Evolutionary conservation across 2,797 vertebrate species (phyloP), one percentile per base, ranked within the genome.

Genomic region (Crypturellus tataupa): DNA sequence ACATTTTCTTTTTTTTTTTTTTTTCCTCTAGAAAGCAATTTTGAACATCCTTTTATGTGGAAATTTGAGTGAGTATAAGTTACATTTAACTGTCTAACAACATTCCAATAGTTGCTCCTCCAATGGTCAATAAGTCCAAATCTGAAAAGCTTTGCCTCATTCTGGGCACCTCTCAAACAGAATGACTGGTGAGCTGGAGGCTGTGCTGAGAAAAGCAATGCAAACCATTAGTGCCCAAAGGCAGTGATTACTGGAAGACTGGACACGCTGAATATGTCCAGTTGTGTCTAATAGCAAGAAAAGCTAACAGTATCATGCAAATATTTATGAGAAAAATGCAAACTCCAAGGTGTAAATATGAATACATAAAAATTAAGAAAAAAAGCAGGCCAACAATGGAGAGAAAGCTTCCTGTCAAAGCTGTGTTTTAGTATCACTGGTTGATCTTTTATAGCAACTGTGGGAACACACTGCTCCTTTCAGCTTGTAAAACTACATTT

Each of bases 401-500:
- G 65, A 44, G 51, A 79, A 87, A 64, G 10, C 25, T 80, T 87
- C 64, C 71, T 68, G 51, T 76, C n/a, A n/a, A 67, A 67, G 10
- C 33, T 33, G 7, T 15, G 17, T 29, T 86, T 87, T 64, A 88
- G 16, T 58, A 49, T 27, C 49, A 80, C 6, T 14, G 31, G 80
- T 81, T 84, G 39, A 40, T 64, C 60, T 93, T 89, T 90, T 76
- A 58, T 20, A 77, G 71, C 7, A 56, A 31, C 33, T 84, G 60
- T 70, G 58, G 64, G 64, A 95, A 86, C 93, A 85, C 31, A 78
- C 23, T 77, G 68, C 88, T 75, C 78, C 93, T 89, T 91, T 64
- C 69, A 85, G 82, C 56, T 73, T 90, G 53, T 90, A 93, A 93
- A 94, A 63, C 72, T 83, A n/a, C 72, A 42, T 88, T 85, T 81